Base-by-base conservation (phyloP, 2,113 vertebrate genomes). In the Pelvicachromis taeniatus region DNA sequence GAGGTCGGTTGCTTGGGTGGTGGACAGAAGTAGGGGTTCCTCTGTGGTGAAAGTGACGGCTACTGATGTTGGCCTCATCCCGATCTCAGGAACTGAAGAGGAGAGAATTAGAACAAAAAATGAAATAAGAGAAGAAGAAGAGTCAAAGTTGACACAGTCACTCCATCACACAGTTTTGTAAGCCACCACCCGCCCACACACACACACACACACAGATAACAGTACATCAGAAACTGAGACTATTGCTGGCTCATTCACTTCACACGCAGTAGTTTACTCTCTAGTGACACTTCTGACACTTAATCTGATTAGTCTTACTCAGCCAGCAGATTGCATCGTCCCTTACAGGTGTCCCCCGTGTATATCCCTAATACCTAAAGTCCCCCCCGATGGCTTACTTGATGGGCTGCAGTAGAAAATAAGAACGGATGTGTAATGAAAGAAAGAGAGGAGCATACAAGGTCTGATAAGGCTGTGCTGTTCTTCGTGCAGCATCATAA, bases 1-100 rank as follows among this genome's bases (percentile, higher is more conserved):
- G 2, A 94, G 95, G 84, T 95, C 91, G 0, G 95, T 96, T 83
- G 96, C 96, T 90, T 96, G 96, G 54, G 96, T 96, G 73, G 96
- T 97, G 81, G 96, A 96, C 54, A 94, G 90, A 52, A 95, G 88
- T 78, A 95, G 85, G 79, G 96, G 90, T 85, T 96, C 95, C 12
- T 96, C 93, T 11, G 96, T 96, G 68, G 94, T 95, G 89, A 95
- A 95, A 58, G 85, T 73, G 77, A 94, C 89, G 5, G 84, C 81
- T 63, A 40, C 70, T n/a, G 90, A 87, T 17, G 95, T 96, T 21
- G 95, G 93, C 78, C 85, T 94, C 73, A 92, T 12, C 1, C 91
- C 75, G 31, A 93, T 78, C 9, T 95, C 95, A 53, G 95, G 93
- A 81, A 95, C 96, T 96, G 78, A 10, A 77, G 81, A 59, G n/a